Base-by-base conservation (phyloP, 2,888 invertebrate species). In the Callinectes sapidus region DNA sequence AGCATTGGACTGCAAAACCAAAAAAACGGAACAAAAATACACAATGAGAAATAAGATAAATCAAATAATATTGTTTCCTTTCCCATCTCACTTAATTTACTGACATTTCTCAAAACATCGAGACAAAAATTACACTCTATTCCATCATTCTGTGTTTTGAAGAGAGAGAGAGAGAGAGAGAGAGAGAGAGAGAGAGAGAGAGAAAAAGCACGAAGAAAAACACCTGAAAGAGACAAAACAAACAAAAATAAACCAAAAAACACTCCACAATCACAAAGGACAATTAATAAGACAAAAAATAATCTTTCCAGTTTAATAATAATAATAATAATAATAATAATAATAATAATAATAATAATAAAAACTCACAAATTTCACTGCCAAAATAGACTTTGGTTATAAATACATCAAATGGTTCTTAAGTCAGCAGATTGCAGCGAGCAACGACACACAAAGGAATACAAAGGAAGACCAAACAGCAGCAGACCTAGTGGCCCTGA, bases 371-470 rank as follows among this genome's bases (percentile, higher is more conserved):
- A 89, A 42, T 89, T 89, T 35, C 23, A 39, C 16, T 32, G 71
- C 89, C 89, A 89, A 89, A 89, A 89, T 89, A 89, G 23, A 71
- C 89, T 89, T 89, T 71, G 89, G 89, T 71, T 71, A 89, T 89
- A 89, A 71, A 89, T 71, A 89, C 71, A 71, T 71, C 39, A 89
- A 28, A 32, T 88, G 61, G 16, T 35, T 61, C 81, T 81, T 35
- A 81, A 16, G 16, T 61, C 23, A 61, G 61, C 18, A 23, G 48
- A 48, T 48, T 48, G 48, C 48, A 48, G 48, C 48, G 48, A 48
- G 48, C 48, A 71, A 28, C 28, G 5, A 55, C 2, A 18, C 16
- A 55, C 16, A 16, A 18, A 55, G 55, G 55, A 42, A 42, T 6
- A 42, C 42, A 42, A 42, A 42, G 42, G 42, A 42, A 42, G 42